Evolutionary conservation across 2,888 invertebrate species (phyloP).

Genomic region (Nasonia oneida): DNA sequence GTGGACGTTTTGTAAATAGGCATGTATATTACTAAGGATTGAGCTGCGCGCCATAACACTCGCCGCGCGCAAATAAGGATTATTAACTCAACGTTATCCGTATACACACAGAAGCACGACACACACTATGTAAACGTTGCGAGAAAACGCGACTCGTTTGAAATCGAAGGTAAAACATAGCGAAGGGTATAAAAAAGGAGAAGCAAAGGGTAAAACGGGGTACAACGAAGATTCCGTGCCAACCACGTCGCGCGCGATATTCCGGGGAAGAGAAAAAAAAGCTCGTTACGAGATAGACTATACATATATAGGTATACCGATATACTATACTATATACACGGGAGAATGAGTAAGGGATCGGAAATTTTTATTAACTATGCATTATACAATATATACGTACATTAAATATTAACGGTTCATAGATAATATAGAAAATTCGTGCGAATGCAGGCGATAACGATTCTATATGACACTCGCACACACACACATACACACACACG

Average conservation of each 20-base stretch:
- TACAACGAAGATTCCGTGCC: conserved; percentile 43
- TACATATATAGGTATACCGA: too few species aligned
- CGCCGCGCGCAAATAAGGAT: background rate
- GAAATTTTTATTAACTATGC: background rate
- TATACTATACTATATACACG: too few species aligned
- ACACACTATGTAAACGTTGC: background rate
- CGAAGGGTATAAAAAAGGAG: background rate
- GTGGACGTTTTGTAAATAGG: conserved; percentile 42
- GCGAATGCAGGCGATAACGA: background rate
- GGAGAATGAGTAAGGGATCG: too few species aligned
- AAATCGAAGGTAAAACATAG: background rate
- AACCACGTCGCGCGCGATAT: background rate
- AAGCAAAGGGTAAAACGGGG: background rate
- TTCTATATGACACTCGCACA: background rate
- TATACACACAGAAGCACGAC: background rate
- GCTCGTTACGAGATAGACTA: background rate
- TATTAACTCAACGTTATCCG: conserved; percentile 10
- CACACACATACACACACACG: too few species aligned
- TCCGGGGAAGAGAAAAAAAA: background rate
- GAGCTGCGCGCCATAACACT: background rate
- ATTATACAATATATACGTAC: too few species aligned
- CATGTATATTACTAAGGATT: conserved; percentile 26
- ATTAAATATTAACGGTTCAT: background rate
- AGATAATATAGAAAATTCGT: background rate
- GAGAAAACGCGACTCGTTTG: background rate